phyloP scores from a whole-genome alignment of 2,797 vertebrate species.

The Thaleichthys pacificus region DNA sequence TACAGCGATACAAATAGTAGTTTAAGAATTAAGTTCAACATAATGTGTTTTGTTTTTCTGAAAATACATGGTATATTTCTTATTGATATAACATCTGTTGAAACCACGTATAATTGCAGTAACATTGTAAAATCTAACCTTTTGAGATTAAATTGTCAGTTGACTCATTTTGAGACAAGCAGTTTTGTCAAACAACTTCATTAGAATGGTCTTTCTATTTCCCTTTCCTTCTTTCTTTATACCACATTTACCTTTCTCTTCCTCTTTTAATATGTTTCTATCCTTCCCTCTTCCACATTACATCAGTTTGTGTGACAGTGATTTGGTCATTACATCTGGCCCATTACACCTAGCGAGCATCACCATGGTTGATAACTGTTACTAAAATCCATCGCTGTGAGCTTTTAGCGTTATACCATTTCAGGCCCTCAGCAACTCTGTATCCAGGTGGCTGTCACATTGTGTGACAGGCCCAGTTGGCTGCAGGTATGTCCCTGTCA shows the following conservation, averaged over 20 bases:
- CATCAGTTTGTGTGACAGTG: slow-evolving; percentile 6
- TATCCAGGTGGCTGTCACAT: not conserved
- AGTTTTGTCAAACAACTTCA: not conserved
- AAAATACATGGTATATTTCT: not conserved
- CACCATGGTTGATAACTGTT: not conserved
- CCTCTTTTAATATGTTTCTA: not conserved
- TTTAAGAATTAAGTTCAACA: not conserved
- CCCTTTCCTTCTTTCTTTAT: not conserved
- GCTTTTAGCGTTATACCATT: fast-evolving
- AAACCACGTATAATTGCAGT: not conserved
- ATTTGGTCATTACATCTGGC: not conserved
- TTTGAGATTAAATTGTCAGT: not conserved
- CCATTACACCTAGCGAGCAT: not conserved
- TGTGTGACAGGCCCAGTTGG: not conserved
- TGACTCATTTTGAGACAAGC: not conserved
- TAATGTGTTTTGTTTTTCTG: not conserved
- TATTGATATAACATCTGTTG: not conserved
- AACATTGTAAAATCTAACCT: not conserved
- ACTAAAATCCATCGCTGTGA: not conserved
- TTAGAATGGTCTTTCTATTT: not conserved
- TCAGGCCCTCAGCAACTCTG: not conserved
- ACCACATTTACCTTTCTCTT: not conserved
- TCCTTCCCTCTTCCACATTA: slow-evolving; percentile 4
- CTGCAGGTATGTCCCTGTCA: slow-evolving; percentile 50
- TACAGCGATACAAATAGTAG: not conserved